These are phyloP conservation scores for Heliconius charithonia DNA, from an alignment of 2,888 invertebrate species.

Conservation along the genomic window DNA sequence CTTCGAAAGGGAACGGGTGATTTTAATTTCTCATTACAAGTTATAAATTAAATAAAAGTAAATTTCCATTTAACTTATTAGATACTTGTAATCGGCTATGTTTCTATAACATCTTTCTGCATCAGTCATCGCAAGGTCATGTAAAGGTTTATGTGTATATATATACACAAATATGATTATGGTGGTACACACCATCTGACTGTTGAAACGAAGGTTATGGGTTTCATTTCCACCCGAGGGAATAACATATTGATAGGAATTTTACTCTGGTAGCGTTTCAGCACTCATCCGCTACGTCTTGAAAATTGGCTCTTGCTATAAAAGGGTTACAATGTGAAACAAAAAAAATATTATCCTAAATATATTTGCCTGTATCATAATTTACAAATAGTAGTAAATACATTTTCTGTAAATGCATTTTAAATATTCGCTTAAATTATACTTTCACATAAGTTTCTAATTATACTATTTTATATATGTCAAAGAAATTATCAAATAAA, in stretches of 20 bases:
- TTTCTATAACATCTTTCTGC: neutral
- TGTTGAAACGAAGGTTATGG: neutral
- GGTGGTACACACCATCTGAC: neutral
- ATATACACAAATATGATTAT: neutral
- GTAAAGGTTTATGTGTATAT: neutral
- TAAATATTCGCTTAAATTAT: too few relatives aligned
- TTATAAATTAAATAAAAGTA: slow-evolving; percentile 12
- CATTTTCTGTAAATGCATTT: too few relatives aligned
- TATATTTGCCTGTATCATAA: too few relatives aligned
- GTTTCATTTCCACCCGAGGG: neutral
- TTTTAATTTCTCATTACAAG: slow-evolving; percentile 19
- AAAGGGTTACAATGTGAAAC: neutral
- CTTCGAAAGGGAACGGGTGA: neutral
- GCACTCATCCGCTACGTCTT: too few relatives aligned
- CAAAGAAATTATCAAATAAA: neutral
- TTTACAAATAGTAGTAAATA: too few relatives aligned
- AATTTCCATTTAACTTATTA: neutral
- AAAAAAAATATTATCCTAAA: too few relatives aligned
- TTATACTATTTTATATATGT: too few relatives aligned
- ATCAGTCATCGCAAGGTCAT: neutral
- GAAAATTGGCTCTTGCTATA: neutral
- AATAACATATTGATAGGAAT: neutral
- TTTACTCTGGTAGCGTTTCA: too few relatives aligned
- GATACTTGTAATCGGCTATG: neutral
- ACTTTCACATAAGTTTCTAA: too few relatives aligned